These are phyloP conservation scores for Unio delphinus DNA, from an alignment of 2,888 invertebrate genomes.

Conservation along the genomic window DNA sequence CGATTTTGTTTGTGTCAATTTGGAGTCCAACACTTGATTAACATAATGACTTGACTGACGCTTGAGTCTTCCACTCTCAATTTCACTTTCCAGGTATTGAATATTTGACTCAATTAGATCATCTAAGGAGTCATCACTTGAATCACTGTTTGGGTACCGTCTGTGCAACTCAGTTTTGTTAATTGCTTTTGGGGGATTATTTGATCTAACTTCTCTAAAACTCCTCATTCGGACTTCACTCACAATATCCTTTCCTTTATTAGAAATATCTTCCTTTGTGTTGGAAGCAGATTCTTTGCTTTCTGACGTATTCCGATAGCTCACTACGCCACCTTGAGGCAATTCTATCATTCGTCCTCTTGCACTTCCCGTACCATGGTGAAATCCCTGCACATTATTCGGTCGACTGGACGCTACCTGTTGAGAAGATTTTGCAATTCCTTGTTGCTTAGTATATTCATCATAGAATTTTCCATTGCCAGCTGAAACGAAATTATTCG, in stretches of 20 bases:
- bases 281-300: too few relatives aligned
- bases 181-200: constrained; percentile 33
- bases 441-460: constrained; percentile 11
- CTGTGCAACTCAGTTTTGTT: constrained; percentile 37
- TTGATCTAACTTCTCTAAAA: constrained; percentile 40
- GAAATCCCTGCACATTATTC: too few relatives aligned
- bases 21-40: too few relatives aligned
- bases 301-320: too few relatives aligned
- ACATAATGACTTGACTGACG: constrained; percentile 29
- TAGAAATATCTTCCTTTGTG: too few relatives aligned
- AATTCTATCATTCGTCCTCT: too few relatives aligned
- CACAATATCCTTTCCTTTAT: too few relatives aligned
- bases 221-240: constrained; percentile 13
- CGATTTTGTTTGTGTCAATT: too few relatives aligned
- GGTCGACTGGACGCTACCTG: too few relatives aligned
- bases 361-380: too few relatives aligned
- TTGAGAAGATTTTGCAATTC: not conserved
- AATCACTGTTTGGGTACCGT: constrained; percentile 44
- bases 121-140: constrained; percentile 59
- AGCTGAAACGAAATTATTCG: not conserved
- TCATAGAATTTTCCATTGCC: constrained; percentile 11
- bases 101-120: constrained; percentile 63
- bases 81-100: constrained; percentile 60
- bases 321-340: too few relatives aligned
- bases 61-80: constrained; percentile 49